Base-by-base conservation (phyloP, 2,888 invertebrate species). In the Hypomecis punctinalis region DNA sequence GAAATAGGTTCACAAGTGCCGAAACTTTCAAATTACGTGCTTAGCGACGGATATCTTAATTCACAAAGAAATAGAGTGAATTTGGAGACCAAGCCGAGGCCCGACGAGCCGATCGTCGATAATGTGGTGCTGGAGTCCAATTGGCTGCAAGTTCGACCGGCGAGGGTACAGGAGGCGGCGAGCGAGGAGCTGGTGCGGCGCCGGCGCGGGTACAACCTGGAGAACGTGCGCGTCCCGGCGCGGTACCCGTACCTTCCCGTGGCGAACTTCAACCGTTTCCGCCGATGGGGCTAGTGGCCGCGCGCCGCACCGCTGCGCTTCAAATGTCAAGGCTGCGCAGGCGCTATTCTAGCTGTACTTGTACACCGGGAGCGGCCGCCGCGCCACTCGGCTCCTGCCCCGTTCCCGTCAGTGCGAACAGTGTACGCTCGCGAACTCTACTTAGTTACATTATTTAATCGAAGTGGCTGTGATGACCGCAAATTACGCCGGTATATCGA, bases 391-490 rank as follows among this genome's bases (percentile, higher is more conserved):
- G 76, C 37, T 72, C 76, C 35, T 42, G 70, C 48, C 61, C 11
- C 45, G 46, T 46, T 52, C 43, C 36, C 39, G 57, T 61, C 79
- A 66, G 57, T 66, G 65, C 56, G 37, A 72, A 73, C 68, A 71
- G 76, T 72, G 77, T 74, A 72, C 69, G 75, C 73, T 76, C 72
- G 76, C 71, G 79, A 82, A 88, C 86, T 85, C 76, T 85, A 80
- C 72, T 76, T 81, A 79, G 70, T 79, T 81, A 81, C 78, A 76
- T 80, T 85, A 84, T 84, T 85, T 82, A 83, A 79, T 79, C 74
- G 78, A 86, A 86, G 89, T 90, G 92, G 89, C 90, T 91, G 91
- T 91, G 91, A 90, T 87, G 85, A 84, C 83, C 79, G 83, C 85
- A 78, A 79, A 75, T 78, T 77, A 79, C 73, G 77, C 82, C 83